Evolutionary conservation across 2,797 vertebrate species (phyloP).

Genomic region (Erpetoichthys calabaricus): DNA sequence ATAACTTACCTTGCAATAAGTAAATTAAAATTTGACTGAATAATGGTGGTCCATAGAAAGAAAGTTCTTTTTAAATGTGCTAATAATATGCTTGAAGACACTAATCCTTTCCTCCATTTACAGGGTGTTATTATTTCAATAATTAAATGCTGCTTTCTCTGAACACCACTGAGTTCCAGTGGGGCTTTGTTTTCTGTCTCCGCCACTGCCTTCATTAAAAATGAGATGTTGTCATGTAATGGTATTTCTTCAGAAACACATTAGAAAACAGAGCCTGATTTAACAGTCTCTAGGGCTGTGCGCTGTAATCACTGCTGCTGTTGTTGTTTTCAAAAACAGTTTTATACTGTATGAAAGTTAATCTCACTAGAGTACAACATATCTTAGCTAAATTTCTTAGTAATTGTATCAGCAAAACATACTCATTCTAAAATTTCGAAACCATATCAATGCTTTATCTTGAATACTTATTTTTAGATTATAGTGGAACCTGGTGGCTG

Average conservation of each 20-base stretch:
- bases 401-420: no score
- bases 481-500: no score
- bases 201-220: background rate
- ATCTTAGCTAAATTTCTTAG: no score
- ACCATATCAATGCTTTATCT: no score
- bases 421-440: no score
- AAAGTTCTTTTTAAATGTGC: background rate
- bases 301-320: no score
- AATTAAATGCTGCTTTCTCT: conserved; percentile 1
- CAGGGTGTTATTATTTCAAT: conserved; percentile 2
- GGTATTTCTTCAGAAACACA: background rate
- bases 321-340: no score
- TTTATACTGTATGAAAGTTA: no score
- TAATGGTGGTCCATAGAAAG: background rate
- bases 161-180: background rate
- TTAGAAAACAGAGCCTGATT: background rate
- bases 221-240: background rate
- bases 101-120: conserved; percentile 2
- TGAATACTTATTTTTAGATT: no score
- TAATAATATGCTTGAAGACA: conserved; percentile 4
- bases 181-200: conserved; percentile 1
- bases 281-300: background rate
- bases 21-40: conserved; percentile 1
- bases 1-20: background rate
- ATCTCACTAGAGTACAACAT: no score